These are phyloP conservation scores for Drosophila tristis DNA, from an alignment of 1,140 invertebrate species.

Conservation along the genomic window DNA sequence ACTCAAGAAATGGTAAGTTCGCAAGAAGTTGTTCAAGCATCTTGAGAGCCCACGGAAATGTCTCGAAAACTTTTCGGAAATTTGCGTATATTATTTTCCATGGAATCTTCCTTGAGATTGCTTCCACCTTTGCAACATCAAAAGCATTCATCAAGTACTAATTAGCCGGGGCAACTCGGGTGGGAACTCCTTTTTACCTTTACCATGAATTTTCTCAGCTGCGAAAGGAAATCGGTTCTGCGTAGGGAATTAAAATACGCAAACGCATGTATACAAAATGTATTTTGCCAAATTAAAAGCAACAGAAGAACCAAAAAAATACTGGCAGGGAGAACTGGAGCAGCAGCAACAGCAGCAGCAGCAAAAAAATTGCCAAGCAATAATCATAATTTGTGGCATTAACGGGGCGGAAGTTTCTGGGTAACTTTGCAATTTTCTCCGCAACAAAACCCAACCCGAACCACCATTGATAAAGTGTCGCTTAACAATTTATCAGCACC, in stretches of 20 bases:
- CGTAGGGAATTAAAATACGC: neutral
- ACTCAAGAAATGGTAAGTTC: neutral
- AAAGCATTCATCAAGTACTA: slow-evolving; percentile 54
- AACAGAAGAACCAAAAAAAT: slow-evolving; percentile 1
- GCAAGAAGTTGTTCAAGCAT: too few species aligned
- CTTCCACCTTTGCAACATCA: slow-evolving; percentile 14
- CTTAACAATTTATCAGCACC: slow-evolving; percentile 50
- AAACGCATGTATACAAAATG: slow-evolving; percentile 31
- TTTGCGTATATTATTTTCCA: neutral
- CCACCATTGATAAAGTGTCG: slow-evolving; percentile 52
- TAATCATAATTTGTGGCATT: slow-evolving; percentile 79
- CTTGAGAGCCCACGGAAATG: too few species aligned
- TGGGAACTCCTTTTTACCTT: slow-evolving; percentile 9
- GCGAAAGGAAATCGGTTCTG: slow-evolving; percentile 11
- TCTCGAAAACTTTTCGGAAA: neutral
- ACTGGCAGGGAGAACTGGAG: too few species aligned
- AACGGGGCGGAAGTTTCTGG: slow-evolving; percentile 36
- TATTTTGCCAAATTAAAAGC: slow-evolving; percentile 56
- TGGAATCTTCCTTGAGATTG: neutral
- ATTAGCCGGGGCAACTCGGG: slow-evolving; percentile 42
- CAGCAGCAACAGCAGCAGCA: slow-evolving; percentile 8
- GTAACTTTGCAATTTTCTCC: slow-evolving; percentile 3
- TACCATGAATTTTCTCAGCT: slow-evolving; percentile 39
- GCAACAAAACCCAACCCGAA: neutral
- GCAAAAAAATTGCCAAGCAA: slow-evolving; percentile 68